Evolutionary conservation across 2,888 invertebrate genomes (phyloP), one percentile per base, ranked within the genome.

Genomic region (Drosophila algonquin): DNA sequence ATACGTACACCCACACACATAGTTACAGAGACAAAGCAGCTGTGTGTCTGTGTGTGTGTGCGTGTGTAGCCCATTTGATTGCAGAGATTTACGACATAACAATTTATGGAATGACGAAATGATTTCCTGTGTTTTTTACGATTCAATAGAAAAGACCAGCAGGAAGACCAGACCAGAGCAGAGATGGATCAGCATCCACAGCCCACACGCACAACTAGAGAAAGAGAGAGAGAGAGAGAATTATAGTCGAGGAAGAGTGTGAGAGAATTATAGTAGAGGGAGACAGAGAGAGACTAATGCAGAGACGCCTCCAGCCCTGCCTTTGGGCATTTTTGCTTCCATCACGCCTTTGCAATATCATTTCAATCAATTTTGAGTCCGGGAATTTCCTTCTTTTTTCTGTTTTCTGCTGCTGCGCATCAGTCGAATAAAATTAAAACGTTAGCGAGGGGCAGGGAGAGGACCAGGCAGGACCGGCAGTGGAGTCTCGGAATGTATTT

Each of bases 41-140:
- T 70, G 70, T 56, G 62, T 63, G 30, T 30, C 8, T 67, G 59
- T 61, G 63, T 68, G 59, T 67, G 54, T 64, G 63, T 65, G 65
- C n/a, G 72, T 62, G 61, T 65, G 65, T 21, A 62, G 72, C 27
- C 70, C 74, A 79, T 89, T 84, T 84, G 84, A 85, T 85, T 89
- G 80, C 83, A 59, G 80, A 86, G 86, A 87, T 89, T 87, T 89
- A 87, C 90, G 89, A 86, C 89, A 88, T 81, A 84, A 89, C 86
- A 88, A 87, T 89, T 87, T 87, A 89, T 89, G 90, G 89, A 88
- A 87, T 88, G 89, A 83, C 84, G 89, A 89, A 89, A 87, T 87
- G 86, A 89, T 87, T 89, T 87, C 90, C 86, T 76, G 84, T 82
- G 79, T 87, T 83, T 83, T 72, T 88, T 84, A 84, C 81, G 87